phyloP scores from a whole-genome alignment of 2,888 invertebrate species.

The Leucania comma region DNA sequence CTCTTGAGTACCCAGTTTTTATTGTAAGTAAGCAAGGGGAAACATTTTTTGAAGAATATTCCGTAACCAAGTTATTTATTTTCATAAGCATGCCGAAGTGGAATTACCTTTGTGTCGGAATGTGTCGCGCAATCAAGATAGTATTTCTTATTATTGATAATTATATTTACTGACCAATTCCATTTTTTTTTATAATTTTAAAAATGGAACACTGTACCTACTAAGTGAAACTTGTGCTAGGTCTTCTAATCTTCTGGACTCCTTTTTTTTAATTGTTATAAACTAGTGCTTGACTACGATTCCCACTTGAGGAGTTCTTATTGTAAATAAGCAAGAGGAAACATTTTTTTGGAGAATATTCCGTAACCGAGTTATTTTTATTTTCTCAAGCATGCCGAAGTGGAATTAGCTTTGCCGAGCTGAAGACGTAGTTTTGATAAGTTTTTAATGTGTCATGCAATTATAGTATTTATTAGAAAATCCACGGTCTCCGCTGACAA shows the following conservation, averaged over 20 bases:
- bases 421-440: not conserved
- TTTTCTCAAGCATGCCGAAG: slow-evolving; percentile 19
- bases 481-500: no score
- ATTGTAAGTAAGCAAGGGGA: slow-evolving; percentile 35
- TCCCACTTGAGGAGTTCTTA: no score
- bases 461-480: no score
- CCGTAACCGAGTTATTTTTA: slow-evolving; percentile 42
- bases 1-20: slow-evolving; percentile 48
- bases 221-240: no score
- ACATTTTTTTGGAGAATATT: slow-evolving; percentile 53
- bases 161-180: no score
- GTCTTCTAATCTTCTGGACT: no score
- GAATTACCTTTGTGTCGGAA: slow-evolving; percentile 17
- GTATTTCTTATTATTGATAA: no score
- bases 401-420: slow-evolving; percentile 15
- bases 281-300: no score
- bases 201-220: no score
- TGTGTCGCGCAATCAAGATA: not conserved
- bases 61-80: slow-evolving; percentile 43
- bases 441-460: not conserved
- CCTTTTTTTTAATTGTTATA: no score
- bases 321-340: slow-evolving; percentile 38
- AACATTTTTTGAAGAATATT: slow-evolving; percentile 54
- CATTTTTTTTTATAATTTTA: no score
- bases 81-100: slow-evolving; percentile 11